These are phyloP conservation scores for Poecile montanus DNA, from an alignment of 2,797 vertebrate species.

Conservation along the genomic window DNA sequence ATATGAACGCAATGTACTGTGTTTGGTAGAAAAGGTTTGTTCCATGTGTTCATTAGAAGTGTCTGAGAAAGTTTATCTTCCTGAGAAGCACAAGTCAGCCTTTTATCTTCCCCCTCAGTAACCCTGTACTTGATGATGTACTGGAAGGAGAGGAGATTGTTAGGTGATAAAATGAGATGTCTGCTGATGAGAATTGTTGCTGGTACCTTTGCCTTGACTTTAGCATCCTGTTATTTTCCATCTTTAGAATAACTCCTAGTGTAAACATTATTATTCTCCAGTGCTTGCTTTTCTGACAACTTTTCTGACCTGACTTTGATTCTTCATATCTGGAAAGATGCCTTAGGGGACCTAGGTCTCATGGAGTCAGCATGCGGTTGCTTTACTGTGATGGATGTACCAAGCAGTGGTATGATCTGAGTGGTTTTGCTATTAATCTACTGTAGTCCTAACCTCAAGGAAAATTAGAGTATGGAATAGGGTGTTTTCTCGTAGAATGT, in stretches of 20 bases:
- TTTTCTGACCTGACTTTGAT: background rate
- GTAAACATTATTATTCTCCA: background rate
- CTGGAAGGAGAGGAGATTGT: background rate
- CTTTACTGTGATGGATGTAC: background rate
- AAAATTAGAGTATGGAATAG: background rate
- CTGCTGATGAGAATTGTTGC: background rate
- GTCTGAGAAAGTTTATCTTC: background rate
- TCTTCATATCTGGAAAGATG: background rate
- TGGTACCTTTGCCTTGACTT: background rate
- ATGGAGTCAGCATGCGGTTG: background rate
- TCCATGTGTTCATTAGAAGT: background rate
- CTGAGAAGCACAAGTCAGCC: background rate
- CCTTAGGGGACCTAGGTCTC: background rate
- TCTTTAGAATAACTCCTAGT: background rate
- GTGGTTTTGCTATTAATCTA: background rate
- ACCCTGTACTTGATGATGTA: background rate
- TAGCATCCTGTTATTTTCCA: background rate
- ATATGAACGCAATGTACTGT: background rate
- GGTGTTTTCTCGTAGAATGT: background rate
- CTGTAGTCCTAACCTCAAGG: background rate
- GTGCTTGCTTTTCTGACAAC: background rate
- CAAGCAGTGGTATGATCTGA: background rate
- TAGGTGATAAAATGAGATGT: background rate
- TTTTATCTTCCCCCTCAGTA: background rate
- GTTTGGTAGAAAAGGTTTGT: background rate